Percentiles rank a stretch among this genome's conserved stretches.
Evolutionary conservation across 1,140 invertebrate genomes (phyloP).

Genomic region (Brachionus rubens): DNA sequence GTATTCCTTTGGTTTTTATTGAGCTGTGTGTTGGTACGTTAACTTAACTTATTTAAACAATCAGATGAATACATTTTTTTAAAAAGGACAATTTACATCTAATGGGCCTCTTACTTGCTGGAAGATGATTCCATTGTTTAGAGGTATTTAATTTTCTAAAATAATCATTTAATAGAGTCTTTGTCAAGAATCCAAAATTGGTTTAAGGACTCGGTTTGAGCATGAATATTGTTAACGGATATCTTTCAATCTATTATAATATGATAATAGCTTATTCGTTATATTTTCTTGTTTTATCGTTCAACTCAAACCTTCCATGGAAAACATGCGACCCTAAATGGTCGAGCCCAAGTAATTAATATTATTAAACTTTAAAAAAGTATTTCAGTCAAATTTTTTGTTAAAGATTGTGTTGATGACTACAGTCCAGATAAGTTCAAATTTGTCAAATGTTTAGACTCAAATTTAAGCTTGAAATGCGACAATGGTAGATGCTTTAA

Average conservation of each 20-base stretch:
- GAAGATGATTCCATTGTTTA: constrained; percentile 74
- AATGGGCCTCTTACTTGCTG: constrained; percentile 60
- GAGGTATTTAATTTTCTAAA: constrained; percentile 57
- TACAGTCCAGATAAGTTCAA: constrained; percentile 36
- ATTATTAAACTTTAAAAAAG: background rate
- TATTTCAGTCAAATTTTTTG: no score
- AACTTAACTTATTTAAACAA: no score
- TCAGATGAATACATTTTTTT: no score
- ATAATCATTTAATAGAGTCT: constrained; percentile 33
- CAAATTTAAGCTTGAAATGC: constrained; percentile 5
- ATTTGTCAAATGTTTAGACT: constrained; percentile 11
- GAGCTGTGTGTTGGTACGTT: constrained; percentile 61
- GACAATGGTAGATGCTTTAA: constrained; percentile 33
- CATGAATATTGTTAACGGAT: constrained; percentile 46
- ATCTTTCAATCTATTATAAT: constrained; percentile 69
- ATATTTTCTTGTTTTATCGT: constrained; percentile 85
- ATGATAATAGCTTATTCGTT: constrained; percentile 91
- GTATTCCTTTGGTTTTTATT: constrained; percentile 63
- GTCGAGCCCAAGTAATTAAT: constrained; percentile 62
- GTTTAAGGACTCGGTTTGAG: constrained; percentile 51
- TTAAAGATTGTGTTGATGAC: constrained; percentile 43
- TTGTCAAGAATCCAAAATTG: constrained; percentile 74
- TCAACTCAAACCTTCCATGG: constrained; percentile 72
- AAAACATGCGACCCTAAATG: constrained; percentile 76
- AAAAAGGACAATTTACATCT: constrained; percentile 60